A percentile compares a stretch with the other conserved stretches of the same genome.
phyloP scores from a whole-genome alignment of 1,140 invertebrate genomes.

The Drosophila kohkoa region DNA sequence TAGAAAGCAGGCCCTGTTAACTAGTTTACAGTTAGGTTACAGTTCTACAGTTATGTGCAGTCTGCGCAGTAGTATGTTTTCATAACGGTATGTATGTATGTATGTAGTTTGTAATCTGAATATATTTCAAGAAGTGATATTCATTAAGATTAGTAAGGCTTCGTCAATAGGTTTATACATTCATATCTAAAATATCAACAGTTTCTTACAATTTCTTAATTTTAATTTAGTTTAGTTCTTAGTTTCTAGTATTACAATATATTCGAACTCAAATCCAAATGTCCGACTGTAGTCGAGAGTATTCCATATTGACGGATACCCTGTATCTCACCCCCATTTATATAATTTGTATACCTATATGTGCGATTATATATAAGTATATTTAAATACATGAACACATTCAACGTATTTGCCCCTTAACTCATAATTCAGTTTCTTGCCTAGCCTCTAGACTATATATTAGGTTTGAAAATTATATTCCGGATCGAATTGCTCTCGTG shows the following conservation, averaged over 20 bases:
- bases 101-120: slow-evolving; percentile 25
- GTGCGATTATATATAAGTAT: neutral
- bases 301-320: neutral
- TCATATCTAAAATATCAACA: slow-evolving; percentile 52
- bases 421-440: neutral
- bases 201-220: slow-evolving; percentile 29
- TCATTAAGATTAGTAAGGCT: slow-evolving; percentile 71
- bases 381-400: slow-evolving; percentile 14
- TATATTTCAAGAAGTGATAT: slow-evolving; percentile 48
- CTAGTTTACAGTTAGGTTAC: slow-evolving; percentile 25
- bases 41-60: slow-evolving; percentile 45
- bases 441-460: neutral
- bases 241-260: slow-evolving; percentile 28
- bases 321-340: slow-evolving; percentile 2
- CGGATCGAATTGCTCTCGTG: neutral
- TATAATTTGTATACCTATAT: neutral
- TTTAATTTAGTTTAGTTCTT: slow-evolving; percentile 10
- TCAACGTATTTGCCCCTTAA: neutral
- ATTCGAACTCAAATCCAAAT: slow-evolving; percentile 15
- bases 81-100: slow-evolving; percentile 39
- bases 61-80: slow-evolving; percentile 48
- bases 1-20: slow-evolving; percentile 38
- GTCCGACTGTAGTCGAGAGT: neutral
- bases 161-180: slow-evolving; percentile 54
- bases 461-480: neutral